Evolutionary conservation across 2,797 vertebrate genomes (phyloP), one percentile per base, ranked within the genome.

Genomic region (Phaenicophaeus curvirostris): DNA sequence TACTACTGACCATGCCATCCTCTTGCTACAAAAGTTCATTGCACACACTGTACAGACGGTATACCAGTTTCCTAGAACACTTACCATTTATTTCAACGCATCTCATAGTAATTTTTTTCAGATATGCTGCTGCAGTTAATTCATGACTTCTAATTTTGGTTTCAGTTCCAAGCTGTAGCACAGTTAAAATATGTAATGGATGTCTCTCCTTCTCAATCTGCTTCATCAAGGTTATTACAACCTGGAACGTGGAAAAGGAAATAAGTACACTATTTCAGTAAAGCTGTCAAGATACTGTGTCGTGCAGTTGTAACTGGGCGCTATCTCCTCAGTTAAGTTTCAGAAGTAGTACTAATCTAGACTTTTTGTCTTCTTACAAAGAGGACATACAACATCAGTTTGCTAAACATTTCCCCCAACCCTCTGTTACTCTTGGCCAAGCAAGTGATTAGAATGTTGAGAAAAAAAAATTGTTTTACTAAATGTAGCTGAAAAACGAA

Each of bases 31-130:
- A 18, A 75, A 83, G 19, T 19, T 13, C 10, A 78, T 1, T 50
- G 50, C 46, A 54, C 11, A 46, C 54, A 44, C 8, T 33, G 21
- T 15, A 35, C 17, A 61, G 24, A 57, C 33, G 33, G 5, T 15
- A 17, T 5, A 27, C 4, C 48, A 35, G 15, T 66, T 86, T 44
- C 31, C 8, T 4, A 30, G 6, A 53, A 97, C 53, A 87, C 98
- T 96, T 84, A 99, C 99, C 99, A 88, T 95, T 97, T 93, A 99
- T 99, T 93, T 99, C 98, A 81, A 96, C 97, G 94, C 98, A 99
- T 62, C 83, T 98, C 98, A 99, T 97, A 11, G 92, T 97, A 76
- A 99, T 98, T 87, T 98, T 98, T 75, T 98, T 98, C 55, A 99
- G 98, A 96, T 99, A 99, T 2, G 98, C 98, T 19, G 98, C 97